Base-by-base conservation (phyloP, 2,113 vertebrate genomes). In the Pangasianodon gigas region DNA sequence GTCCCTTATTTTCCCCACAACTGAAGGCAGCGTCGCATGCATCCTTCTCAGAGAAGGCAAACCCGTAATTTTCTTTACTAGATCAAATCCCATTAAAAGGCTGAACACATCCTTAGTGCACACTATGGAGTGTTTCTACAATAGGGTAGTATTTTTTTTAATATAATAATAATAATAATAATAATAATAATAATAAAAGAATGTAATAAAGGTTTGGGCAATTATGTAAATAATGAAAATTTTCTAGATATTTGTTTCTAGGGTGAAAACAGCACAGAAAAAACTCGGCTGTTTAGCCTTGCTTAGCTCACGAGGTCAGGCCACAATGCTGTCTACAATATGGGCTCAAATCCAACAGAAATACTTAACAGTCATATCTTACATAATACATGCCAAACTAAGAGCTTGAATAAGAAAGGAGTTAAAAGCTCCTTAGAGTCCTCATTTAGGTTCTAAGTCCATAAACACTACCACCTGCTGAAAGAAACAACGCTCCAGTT, bases 381-480 rank as follows among this genome's bases (percentile, higher is more conserved):
- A 56, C 32, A 75, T 10, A 32, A 56, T 1, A 6, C 81, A 86
- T 29, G 46, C 77, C 77, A 67, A 88, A 62, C 29, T 48, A 14
- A 19, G 18, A 71, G 26, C 21, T 37, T 58, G 46, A 44, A 88
- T 2, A 51, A 48, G 37, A 79, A 79, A 86, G 4, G 21, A 48
- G 54, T n/a, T 56, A 62, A 86, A 86, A 32, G 16, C 26, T 10
- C 19, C 62, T 52, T 11, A 37, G n/a, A 4, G 75, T 81, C 32
- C 11, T 21, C 46, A 84, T 84, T 88, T 71, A 58, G n/a, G 21
- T 56, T 51, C 62, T 10, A 74, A 62, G 16, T 52, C 80, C 65
- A 56, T 88, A 58, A 84, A 58, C 62, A 21, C 46, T 82, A 82
- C 87, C 79, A 84, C 87, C 81, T 84, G 87, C 80, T 74, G 60